These are phyloP conservation scores for Thysanoteuthis rhombus DNA, from an alignment of 2,888 invertebrate genomes.

Conservation along the genomic window DNA sequence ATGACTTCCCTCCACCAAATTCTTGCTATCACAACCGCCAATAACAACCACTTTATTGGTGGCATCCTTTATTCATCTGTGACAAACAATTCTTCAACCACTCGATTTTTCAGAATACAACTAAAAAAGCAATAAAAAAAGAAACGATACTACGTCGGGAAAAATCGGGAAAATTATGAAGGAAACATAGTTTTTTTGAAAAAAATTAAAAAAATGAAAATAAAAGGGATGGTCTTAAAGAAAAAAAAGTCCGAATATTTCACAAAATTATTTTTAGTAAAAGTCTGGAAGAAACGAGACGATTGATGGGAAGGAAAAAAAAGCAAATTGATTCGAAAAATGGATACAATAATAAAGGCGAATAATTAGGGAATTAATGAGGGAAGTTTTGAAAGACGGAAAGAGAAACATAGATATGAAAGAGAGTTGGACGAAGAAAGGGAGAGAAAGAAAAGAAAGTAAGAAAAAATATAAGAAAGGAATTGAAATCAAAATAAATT, in stretches of 20 bases:
- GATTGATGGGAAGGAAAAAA: neutral
- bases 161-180: no score
- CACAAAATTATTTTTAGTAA: no score
- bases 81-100: neutral
- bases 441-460: no score
- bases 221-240: no score
- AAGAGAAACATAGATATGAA: no score
- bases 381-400: no score
- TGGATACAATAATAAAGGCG: neutral
- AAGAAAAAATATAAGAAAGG: no score
- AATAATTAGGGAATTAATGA: neutral
- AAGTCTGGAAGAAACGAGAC: no score
- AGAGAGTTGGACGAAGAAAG: no score
- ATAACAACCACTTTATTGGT: neutral
- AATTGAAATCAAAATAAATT: no score
- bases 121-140: neutral
- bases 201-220: neutral
- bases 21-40: neutral
- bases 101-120: neutral
- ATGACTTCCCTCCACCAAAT: neutral
- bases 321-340: neutral
- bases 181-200: neutral
- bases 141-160: no score
- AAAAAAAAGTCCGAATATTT: no score
- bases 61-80: neutral